Evolutionary conservation across 2,113 vertebrate species (phyloP), one percentile per base, ranked within the genome.

Genomic region (Elanus axillaris): DNA sequence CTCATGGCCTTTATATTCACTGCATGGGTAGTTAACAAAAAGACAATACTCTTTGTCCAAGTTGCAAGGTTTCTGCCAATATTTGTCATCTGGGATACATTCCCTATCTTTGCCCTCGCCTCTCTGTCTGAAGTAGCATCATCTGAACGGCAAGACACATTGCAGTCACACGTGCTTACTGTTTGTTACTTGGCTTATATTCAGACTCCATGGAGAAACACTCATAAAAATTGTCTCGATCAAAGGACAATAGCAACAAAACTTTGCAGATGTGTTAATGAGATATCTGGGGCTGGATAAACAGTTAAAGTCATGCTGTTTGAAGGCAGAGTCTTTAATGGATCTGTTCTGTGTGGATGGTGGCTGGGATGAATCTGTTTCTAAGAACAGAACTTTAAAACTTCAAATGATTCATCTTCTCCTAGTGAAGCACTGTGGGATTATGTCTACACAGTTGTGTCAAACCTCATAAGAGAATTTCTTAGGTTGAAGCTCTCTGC

Each of bases 21-120:
- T 83, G 45, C 82, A 63, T 40, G 96, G 75, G 45, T 67, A 93
- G 75, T 14, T 14, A 74, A 69, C 45, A 88, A 82, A 86, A 77
- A 94, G 82, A 95, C 95, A 95, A 96, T 95, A 22, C 55, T 80
- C 94, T 94, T 95, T 95, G 95, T 94, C 92, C 81, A 86, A 90
- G 69, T 5, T 82, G 7, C 32, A 66, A 92, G 13, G 15, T 74
- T 96, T 67, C 88, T 96, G 94, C 96, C 96, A 96, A 83, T 71
- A 86, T 88, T 92, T 94, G 88, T 86, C 96, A 96, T 96, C 93
- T 97, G 93, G 93, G 85, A 94, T 36, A 34, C 45, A 95, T 94
- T 94, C 67, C 34, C 78, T 88, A 74, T 96, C 85, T 95, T 73
- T 88, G 55, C 71, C 72, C 50, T 88, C 3, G 59, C 45, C 59